phyloP scores from a whole-genome alignment of 2,797 vertebrate genomes.

The Micrastur ruficollis region DNA sequence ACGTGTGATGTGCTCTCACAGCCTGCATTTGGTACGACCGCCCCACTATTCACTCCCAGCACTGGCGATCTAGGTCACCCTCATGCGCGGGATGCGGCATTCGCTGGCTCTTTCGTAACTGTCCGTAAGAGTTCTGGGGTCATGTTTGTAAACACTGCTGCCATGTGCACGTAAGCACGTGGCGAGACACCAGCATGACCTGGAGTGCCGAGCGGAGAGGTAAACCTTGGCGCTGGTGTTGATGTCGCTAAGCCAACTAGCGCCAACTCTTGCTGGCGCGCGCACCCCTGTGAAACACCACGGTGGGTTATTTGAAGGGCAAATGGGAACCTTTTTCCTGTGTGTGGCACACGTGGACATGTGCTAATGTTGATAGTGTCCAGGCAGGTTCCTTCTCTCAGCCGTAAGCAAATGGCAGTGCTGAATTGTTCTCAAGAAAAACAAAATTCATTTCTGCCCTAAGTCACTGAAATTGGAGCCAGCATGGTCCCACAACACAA shows the following conservation, averaged over 20 bases:
- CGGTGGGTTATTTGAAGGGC: background rate
- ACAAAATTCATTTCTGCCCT: background rate
- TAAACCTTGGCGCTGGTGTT: conserved; percentile 75
- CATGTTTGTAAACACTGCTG: conserved; percentile 88
- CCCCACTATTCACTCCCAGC: background rate
- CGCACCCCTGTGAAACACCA: background rate
- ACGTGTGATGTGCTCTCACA: background rate
- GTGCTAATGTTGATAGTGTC: background rate
- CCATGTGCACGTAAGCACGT: conserved; percentile 81
- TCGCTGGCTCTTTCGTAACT: conserved; percentile 76
- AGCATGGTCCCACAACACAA: background rate
- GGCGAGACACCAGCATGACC: conserved; percentile 73
- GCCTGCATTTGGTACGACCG: background rate
- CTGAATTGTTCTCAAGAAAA: background rate
- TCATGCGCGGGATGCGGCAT: conserved; percentile 65
- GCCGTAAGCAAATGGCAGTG: background rate
- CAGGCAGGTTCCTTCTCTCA: background rate
- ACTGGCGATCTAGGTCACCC: conserved; percentile 51
- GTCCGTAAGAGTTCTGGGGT: conserved; percentile 78
- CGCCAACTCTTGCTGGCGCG: background rate
- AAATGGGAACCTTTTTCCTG: background rate
- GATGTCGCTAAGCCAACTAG: conserved; percentile 15
- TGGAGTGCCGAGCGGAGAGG: conserved; percentile 71
- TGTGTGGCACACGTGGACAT: accelerated
- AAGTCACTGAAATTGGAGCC: background rate